Conservation (phyloP, 92 coral and sea anemone genomes). For the Umimayanthus kanabou region DNA sequence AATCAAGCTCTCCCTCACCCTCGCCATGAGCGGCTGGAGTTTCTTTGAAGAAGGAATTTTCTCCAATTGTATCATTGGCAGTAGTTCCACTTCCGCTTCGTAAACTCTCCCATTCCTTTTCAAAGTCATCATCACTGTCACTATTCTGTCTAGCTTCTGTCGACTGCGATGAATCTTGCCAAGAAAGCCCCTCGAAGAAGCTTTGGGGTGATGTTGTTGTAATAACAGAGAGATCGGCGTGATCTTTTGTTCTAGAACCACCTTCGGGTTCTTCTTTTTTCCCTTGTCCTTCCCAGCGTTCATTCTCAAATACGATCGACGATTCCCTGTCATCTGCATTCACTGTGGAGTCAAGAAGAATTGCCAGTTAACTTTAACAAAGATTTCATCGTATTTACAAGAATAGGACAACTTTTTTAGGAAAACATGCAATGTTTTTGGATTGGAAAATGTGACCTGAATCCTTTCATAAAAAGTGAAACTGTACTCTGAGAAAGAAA, state of each 20-base stretch:
- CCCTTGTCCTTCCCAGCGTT: conserved; percentile 35
- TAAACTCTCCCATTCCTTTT: conserved; percentile 58
- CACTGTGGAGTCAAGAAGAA: conserved; percentile 40
- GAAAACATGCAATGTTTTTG: too few relatives aligned
- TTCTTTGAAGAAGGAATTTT: conserved; percentile 71
- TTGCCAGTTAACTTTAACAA: background rate
- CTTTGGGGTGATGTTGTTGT: background rate
- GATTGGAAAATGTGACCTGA: background rate
- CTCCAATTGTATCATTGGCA: conserved; percentile 34
- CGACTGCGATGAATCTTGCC: conserved; percentile 21
- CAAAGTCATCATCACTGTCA: conserved; percentile 78
- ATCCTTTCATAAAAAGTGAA: background rate
- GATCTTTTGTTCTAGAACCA: background rate
- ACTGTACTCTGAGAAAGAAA: too few relatives aligned
- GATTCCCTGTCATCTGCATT: conserved; percentile 90
- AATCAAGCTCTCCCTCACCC: conserved; percentile 49
- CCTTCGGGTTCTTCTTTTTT: conserved; percentile 10
- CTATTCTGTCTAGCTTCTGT: conserved; percentile 42
- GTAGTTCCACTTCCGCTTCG: conserved; percentile 38
- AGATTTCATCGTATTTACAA: too few relatives aligned
- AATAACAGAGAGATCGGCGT: background rate
- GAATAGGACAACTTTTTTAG: background rate
- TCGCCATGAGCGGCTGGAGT: conserved; percentile 45
- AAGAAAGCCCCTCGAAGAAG: conserved; percentile 34
- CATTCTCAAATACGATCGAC: conserved; percentile 70